These are phyloP conservation scores for Beris chalybata DNA, from an alignment of 2,888 invertebrate species.

Conservation along the genomic window DNA sequence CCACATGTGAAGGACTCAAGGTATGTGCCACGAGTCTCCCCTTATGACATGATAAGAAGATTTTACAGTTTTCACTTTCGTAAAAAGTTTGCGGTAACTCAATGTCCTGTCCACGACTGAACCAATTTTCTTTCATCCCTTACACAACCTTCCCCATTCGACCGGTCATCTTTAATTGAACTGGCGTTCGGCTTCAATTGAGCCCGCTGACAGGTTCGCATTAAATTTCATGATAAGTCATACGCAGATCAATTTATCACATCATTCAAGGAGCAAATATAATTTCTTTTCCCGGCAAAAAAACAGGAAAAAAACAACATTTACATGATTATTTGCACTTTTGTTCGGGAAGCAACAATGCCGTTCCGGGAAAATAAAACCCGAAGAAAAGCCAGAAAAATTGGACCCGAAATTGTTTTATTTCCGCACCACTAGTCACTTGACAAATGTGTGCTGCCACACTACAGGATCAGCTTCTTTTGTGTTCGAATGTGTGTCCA, in stretches of 20 bases:
- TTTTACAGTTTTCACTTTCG: slow-evolving; percentile 22
- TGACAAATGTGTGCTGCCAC: slow-evolving; percentile 36
- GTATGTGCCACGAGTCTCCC: too few species aligned
- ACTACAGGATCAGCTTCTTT: slow-evolving; percentile 18
- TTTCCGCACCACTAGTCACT: slow-evolving; percentile 38
- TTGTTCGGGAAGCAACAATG: slow-evolving; percentile 8
- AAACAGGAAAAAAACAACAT: slow-evolving; percentile 37
- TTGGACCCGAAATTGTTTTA: slow-evolving; percentile 37
- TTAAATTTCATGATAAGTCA: slow-evolving; percentile 36
- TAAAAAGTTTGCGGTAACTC: background rate
- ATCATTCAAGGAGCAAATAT: slow-evolving; percentile 23
- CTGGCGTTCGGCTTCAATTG: slow-evolving; percentile 13
- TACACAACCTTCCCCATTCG: background rate
- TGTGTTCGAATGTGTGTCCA: slow-evolving; percentile 31
- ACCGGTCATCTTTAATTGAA: slow-evolving; percentile 20
- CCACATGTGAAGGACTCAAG: slow-evolving; percentile 20
- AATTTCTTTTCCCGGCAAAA: slow-evolving; percentile 3
- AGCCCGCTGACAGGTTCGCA: slow-evolving; percentile 7
- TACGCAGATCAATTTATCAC: slow-evolving; percentile 36
- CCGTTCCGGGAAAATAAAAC: slow-evolving; percentile 11
- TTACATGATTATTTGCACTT: slow-evolving; percentile 40
- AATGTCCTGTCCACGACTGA: slow-evolving; percentile 1
- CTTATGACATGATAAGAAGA: background rate
- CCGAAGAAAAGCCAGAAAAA: slow-evolving; percentile 21
- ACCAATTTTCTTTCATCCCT: slow-evolving; percentile 2